Conservation (phyloP, 2,113 vertebrate species). For the Galemys pyrenaicus region DNA sequence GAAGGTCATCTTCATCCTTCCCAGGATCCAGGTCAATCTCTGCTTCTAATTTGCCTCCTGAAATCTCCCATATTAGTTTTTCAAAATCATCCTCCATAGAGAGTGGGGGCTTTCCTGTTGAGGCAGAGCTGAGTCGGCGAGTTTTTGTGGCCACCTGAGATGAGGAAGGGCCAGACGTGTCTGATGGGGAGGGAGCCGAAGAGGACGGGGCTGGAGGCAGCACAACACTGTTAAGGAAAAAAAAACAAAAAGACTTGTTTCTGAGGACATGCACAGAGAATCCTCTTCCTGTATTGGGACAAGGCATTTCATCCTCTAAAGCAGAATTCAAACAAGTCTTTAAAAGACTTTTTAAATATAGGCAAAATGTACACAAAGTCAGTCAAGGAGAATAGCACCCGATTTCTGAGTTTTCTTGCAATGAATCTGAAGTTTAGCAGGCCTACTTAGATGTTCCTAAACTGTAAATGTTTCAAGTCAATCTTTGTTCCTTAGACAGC, state of each 20-base stretch:
- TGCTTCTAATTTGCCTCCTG: constrained; percentile 91
- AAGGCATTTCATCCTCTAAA: constrained; percentile 29
- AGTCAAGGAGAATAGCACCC: background rate
- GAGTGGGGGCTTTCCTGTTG: constrained; percentile 78
- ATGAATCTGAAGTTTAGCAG: constrained; percentile 18
- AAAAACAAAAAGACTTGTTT: background rate
- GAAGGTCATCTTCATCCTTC: constrained; percentile 94
- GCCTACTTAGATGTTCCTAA: constrained; percentile 16
- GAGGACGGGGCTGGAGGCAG: constrained; percentile 47
- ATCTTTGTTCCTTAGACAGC: background rate
- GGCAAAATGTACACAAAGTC: background rate
- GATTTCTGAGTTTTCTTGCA: background rate
- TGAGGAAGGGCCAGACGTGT: constrained; percentile 69
- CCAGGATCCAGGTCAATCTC: constrained; percentile 92
- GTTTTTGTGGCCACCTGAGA: constrained; percentile 76
- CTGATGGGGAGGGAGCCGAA: background rate
- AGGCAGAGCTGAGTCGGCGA: constrained; percentile 84
- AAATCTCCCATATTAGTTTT: constrained; percentile 95
- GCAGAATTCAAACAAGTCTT: background rate
- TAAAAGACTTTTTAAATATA: background rate
- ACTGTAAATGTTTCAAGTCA: background rate
- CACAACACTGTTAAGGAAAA: constrained; percentile 68
- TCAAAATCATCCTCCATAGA: constrained; percentile 94
- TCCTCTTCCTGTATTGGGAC: background rate
- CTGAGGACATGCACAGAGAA: background rate